Base-by-base conservation (phyloP, 2,888 invertebrate species). In the Agrotis segetum region DNA sequence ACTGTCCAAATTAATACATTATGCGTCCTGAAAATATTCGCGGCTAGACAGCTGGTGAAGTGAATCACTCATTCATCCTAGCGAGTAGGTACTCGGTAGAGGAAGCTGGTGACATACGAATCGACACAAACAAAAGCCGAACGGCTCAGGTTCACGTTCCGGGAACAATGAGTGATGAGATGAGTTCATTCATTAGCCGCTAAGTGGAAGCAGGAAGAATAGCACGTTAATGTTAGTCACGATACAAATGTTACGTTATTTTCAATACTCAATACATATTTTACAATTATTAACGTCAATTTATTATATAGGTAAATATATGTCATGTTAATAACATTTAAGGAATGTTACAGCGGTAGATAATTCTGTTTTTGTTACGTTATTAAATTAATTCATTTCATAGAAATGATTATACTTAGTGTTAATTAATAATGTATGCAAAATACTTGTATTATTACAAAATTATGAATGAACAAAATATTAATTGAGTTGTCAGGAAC, bases 111-210 rank as follows among this genome's bases (percentile, higher is more conserved):
- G 89, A 89, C 89, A 91, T 82, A 77, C 82, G 87, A 84, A 77
- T 73, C 74, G 70, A 71, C 74, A 80, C 74, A 83, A 84, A 86
- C 86, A 83, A 81, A 84, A 50, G 58, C 60, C 63, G 68, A 80
- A 81, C 65, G 83, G 79, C 84, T 88, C 85, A 84, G 86, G 85
- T 87, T 85, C 85, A 58, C 64, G 86, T 94, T 94, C 94, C 87
- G 77, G 89, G 94, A 93, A 93, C 86, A 84, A 88, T 92, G 92
- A 92, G 84, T 84, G 88, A 88, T 88, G 90, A 85, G 89, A 92
- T 91, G 89, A 91, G 87, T 91, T 84, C 83, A 85, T 85, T 85
- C 83, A 85, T 85, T 85, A 85, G 46, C 63, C 71, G 70, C 74
- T 74, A 81, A 82, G 74, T 79, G 72, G 82, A 80, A 71, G 72